phyloP scores from a whole-genome alignment of 2,113 vertebrate species.

The Dasyurus viverrinus region DNA sequence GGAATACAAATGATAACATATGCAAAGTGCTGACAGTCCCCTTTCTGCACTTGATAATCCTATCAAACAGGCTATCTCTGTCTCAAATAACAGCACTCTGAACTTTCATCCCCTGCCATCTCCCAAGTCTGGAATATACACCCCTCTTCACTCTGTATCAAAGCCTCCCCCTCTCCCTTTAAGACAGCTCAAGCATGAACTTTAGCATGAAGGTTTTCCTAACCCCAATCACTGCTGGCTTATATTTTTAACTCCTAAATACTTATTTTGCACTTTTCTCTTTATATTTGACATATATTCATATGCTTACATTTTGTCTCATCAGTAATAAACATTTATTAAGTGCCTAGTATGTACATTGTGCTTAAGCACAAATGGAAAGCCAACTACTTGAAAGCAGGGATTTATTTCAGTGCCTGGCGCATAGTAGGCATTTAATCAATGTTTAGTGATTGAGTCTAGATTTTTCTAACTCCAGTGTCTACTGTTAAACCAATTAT shows the following conservation, averaged over 20 bases:
- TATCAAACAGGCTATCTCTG: background rate
- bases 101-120: background rate
- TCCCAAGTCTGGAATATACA: background rate
- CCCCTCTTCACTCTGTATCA: background rate
- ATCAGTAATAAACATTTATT: background rate
- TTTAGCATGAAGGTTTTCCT: background rate
- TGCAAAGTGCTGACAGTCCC: background rate
- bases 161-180: background rate
- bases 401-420: background rate
- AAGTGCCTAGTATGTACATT: background rate
- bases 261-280: background rate
- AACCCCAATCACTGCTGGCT: background rate
- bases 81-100: background rate
- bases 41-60: background rate
- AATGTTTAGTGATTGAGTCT: background rate
- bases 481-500: background rate
- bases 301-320: background rate
- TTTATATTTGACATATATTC: background rate
- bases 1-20: background rate
- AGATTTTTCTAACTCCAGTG: background rate
- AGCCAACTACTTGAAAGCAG: background rate
- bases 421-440: background rate
- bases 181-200: background rate
- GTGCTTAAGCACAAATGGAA: background rate
- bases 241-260: background rate